Base-by-base conservation (phyloP, 2,888 invertebrate genomes). In the Drosophila paracracens region DNA sequence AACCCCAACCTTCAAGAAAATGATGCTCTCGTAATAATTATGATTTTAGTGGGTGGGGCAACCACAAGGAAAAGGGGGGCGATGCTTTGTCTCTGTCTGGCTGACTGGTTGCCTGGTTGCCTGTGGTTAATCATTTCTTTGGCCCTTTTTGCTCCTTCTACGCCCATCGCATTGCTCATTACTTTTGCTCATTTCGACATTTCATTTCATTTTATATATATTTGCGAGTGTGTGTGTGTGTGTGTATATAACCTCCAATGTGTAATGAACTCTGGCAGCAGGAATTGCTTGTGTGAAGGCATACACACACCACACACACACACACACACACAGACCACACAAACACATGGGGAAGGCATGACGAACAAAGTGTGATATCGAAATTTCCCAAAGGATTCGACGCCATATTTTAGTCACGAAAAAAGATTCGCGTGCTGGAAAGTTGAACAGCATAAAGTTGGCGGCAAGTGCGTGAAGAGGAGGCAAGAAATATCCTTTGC, bases 341-440 rank as follows among this genome's bases (percentile, higher is more conserved):
- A 62, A 50, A 58, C 31, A 58, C 54, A 56, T 38, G 59, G 57
- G 10, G 18, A 29, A 57, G 76, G 84, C 79, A 83, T 76, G 88
- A 79, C 73, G 88, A 89, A 81, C 83, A 85, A 82, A 89, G 88
- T 88, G 89, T 83, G 88, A 88, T 88, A 88, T 88, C 86, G 89
- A 88, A 88, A 88, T 88, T 88, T 88, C 88, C 88, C 88, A 89
- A 86, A 88, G 88, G 88, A 88, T 86, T 89, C 84, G 59, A 89
- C 86, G 86, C 88, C 89, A 89, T 88, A 89, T 88, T 86, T 88
- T 86, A 82, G 88, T 84, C 81, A 74, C 74, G 76, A 76, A 84
- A 85, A 86, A 88, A 88, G 89, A 88, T 83, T 86, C 75, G 63
- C 76, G 78, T 78, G 79, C 77, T 74, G 70, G 71, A 69, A 85